Evolutionary conservation across 2,797 vertebrate species (phyloP).

Genomic region (Propithecus deckenii): DNA sequence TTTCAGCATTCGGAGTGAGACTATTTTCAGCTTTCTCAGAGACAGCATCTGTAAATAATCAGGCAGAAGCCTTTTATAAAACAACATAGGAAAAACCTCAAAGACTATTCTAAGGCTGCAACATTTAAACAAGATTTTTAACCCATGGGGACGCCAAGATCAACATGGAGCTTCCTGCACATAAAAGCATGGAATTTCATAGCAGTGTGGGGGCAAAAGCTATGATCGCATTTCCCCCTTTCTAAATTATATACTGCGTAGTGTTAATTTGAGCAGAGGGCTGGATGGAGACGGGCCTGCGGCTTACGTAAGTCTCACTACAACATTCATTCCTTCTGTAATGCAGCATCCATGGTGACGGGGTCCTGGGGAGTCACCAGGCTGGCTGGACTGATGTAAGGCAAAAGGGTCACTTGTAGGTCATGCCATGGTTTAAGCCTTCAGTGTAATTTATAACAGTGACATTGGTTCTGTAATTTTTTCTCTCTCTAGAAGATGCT

Average conservation of each 20-base stretch:
- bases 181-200: conserved; percentile 91
- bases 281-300: conserved; percentile 70
- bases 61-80: conserved; percentile 90
- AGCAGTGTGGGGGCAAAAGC: conserved; percentile 89
- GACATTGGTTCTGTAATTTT: conserved; percentile 38
- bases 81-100: conserved; percentile 89
- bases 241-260: conserved; percentile 83
- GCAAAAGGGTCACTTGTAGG: conserved; percentile 52
- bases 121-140: conserved; percentile 93
- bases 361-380: neutral
- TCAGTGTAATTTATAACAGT: conserved; percentile 42
- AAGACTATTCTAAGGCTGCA: conserved; percentile 90
- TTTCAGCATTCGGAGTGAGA: conserved; percentile 80
- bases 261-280: conserved; percentile 81
- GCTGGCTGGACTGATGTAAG: neutral
- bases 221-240: conserved; percentile 89
- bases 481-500: conserved; percentile 43
- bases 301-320: conserved; percentile 73
- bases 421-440: conserved; percentile 39
- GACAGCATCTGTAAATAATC: conserved; percentile 91
- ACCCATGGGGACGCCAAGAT: conserved; percentile 89
- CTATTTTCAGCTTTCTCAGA: conserved; percentile 87
- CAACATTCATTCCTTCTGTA: neutral
- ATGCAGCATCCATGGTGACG: neutral
- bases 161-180: conserved; percentile 92